Percentiles rank a stretch among this genome's conserved stretches.
Conservation (phyloP, 2,113 vertebrate species). For the Arenaria interpres region DNA sequence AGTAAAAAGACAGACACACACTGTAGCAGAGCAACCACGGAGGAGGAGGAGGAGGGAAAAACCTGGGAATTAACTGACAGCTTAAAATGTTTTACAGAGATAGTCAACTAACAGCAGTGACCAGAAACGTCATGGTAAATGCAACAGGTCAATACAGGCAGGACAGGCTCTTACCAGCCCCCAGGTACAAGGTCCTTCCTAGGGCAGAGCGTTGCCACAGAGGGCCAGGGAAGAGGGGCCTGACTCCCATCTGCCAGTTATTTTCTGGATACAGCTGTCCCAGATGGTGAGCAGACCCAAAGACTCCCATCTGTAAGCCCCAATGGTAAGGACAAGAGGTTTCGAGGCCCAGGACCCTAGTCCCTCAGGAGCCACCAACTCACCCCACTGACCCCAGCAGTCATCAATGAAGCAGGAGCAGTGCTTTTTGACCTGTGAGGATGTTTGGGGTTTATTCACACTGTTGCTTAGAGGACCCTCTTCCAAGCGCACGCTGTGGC, state of each 20-base stretch:
- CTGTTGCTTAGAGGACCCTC: background rate
- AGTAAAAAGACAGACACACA: background rate
- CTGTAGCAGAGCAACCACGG: background rate
- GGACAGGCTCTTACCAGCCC: background rate
- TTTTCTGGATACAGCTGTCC: background rate
- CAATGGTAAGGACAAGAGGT: rapidly evolving
- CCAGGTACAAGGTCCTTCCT: background rate
- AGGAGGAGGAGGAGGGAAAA: background rate
- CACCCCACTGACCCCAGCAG: background rate
- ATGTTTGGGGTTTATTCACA: background rate
- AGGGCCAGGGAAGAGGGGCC: background rate
- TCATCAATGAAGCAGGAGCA: background rate
- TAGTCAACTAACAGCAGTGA: background rate
- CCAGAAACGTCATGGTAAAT: rapidly evolving
- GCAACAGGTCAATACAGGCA: background rate
- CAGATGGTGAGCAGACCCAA: background rate
- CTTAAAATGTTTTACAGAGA: background rate
- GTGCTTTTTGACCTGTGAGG: background rate
- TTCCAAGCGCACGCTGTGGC: background rate
- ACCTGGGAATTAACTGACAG: background rate
- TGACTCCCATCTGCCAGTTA: background rate
- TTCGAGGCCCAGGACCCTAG: background rate
- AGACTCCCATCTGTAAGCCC: background rate
- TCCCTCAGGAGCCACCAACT: background rate
- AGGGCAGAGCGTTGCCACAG: background rate